Percentiles rank a stretch among this genome's conserved stretches.
Evolutionary conservation across 2,113 vertebrate genomes (phyloP).

Genomic region (Phylloscopus whistleri): DNA sequence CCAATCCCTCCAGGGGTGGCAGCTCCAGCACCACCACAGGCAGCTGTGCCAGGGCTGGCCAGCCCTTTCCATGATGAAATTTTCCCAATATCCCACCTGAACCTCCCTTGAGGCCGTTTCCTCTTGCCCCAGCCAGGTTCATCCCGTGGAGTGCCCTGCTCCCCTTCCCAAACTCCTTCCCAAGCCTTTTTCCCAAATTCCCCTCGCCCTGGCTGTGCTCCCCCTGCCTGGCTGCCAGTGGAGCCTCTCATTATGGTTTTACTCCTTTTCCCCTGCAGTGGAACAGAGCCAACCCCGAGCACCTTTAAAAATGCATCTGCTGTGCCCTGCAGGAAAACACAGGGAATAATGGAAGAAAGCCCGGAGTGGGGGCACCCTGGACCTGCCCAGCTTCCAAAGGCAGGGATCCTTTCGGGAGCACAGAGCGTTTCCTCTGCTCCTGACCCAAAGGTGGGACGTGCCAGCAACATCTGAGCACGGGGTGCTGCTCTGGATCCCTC

Average conservation of each 20-base stretch:
- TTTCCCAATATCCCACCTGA: background rate
- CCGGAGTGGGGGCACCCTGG: background rate
- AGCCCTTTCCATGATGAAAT: background rate
- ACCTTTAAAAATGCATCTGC: conserved; percentile 62
- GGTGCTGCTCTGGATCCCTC: rapidly evolving
- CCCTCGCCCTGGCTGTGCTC: background rate
- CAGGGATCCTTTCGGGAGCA: background rate
- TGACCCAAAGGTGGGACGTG: background rate
- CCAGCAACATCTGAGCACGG: background rate
- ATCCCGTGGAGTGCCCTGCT: background rate
- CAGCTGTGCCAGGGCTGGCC: background rate
- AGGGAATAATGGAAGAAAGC: conserved; percentile 58
- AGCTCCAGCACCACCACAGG: background rate
- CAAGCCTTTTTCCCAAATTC: background rate
- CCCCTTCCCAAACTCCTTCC: background rate
- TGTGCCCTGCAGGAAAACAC: background rate
- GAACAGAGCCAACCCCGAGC: conserved; percentile 20
- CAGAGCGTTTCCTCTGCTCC: background rate
- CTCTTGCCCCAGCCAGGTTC: background rate
- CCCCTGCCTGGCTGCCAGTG: background rate
- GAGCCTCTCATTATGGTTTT: background rate
- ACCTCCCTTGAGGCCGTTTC: background rate
- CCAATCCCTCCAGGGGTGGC: background rate
- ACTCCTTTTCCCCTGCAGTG: background rate
- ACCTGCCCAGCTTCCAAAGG: background rate